Evolutionary conservation across 2,113 vertebrate genomes (phyloP).

Genomic region (Otis tarda): DNA sequence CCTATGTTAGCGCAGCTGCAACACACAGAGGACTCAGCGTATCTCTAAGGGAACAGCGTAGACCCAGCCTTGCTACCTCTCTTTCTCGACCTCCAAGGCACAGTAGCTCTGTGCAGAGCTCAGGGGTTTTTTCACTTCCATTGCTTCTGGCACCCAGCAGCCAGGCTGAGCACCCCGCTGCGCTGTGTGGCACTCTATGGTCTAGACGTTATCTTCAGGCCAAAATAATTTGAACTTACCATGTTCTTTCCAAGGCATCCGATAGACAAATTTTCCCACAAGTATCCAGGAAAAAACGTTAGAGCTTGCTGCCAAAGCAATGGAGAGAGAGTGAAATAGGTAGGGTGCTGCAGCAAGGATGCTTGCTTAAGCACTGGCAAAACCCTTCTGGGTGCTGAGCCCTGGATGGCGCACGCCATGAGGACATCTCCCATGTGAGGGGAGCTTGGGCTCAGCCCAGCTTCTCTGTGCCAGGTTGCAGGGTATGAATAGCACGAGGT

Average conservation of each 20-base stretch:
- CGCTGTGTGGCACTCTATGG: background rate
- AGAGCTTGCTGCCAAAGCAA: background rate
- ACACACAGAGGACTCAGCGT: background rate
- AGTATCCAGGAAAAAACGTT: background rate
- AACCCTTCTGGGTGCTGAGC: background rate
- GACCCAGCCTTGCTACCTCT: background rate
- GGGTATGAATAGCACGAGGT: background rate
- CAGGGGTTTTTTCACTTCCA: background rate
- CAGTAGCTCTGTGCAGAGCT: background rate
- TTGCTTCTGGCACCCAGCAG: background rate
- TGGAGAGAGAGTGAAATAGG: background rate
- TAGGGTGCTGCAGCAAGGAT: background rate
- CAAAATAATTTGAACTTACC: background rate
- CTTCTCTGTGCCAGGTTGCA: background rate
- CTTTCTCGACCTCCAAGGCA: background rate
- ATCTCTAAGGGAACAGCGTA: background rate
- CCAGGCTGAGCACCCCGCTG: background rate
- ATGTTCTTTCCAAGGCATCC: background rate
- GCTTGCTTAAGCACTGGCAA: background rate
- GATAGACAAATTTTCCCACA: background rate
- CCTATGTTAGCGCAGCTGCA: background rate
- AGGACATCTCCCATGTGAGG: background rate
- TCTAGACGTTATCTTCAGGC: background rate
- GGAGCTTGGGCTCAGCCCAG: background rate
- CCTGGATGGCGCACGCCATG: rapidly evolving